Evolutionary conservation across 1,140 invertebrate genomes (phyloP), one percentile per base, ranked within the genome.

Genomic region (Diorhabda carinulata): DNA sequence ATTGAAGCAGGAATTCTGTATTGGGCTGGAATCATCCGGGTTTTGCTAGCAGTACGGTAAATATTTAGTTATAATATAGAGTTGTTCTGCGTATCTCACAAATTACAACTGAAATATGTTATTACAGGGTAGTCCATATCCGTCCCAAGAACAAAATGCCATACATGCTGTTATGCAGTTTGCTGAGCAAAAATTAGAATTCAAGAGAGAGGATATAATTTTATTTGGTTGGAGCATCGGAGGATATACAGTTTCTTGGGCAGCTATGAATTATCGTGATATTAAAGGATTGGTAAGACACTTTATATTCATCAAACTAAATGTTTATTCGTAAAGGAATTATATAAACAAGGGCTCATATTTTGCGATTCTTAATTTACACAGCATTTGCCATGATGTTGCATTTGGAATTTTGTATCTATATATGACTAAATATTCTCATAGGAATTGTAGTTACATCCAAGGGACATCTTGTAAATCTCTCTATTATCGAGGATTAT

Each of bases 21-120:
- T 82, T 99, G 5, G 97, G 97, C 2, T 99, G 96, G 96, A 99
- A 99, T 84, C 96, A 98, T 86, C 98, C 98, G 10, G 97, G 98
- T 42, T 98, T 98, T 86, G 94, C 85, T 4, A 90, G 90, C 3
- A 98, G 96, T 78, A 92, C 94, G 56, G 93, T 93, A 83, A 41
- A 43, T 2, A n/a, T 52, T 8, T 43, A 44, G 25, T 56, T 68
- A 47, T 10, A 58, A 43, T 45, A 45, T 10, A 5, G 10, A 5
- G 2, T 59, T 1, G 57, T 40, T 5, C 10, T 10, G 5, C 59
- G 2, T 61, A 66, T 65, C 42, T 57, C 72, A 68, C 8, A 25
- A 9, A n/a, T 52, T 52, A 8, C 47, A 4, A 52, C 47, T 52
- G n/a, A 52, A 65, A 8, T 57, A 64, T 58, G 61, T 56, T 44